Percentiles rank a stretch among this genome's conserved stretches.
Conservation (phyloP, 2,888 invertebrate species). For the Drosophila nr. medialis region DNA sequence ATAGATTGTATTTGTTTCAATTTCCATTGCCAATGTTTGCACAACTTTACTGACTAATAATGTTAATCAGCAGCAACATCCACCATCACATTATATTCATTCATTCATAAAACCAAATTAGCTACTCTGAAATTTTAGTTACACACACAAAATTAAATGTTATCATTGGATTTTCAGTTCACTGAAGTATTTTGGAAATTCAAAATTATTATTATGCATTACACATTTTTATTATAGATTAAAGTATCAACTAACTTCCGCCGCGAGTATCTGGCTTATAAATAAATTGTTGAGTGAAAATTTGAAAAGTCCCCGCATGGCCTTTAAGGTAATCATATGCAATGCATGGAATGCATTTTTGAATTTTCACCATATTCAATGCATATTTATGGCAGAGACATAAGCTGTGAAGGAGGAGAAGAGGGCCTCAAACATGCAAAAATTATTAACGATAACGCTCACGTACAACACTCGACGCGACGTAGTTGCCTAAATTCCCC, state of each 20-base stretch:
- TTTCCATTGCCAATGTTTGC: background rate
- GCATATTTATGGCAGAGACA: slow-evolving; percentile 24
- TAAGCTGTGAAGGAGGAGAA: background rate
- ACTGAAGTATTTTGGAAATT: background rate
- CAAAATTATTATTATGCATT: slow-evolving; percentile 1
- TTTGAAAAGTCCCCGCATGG: background rate
- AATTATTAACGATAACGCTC: slow-evolving; percentile 82
- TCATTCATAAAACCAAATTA: background rate
- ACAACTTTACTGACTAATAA: background rate
- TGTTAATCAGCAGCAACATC: background rate
- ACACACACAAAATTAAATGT: background rate
- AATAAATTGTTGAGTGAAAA: slow-evolving; percentile 17
- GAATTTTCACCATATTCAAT: slow-evolving; percentile 53
- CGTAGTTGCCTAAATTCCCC: slow-evolving; percentile 56
- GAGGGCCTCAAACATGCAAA: slow-evolving; percentile 71
- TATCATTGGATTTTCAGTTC: background rate
- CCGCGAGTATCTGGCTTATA: slow-evolving; percentile 11
- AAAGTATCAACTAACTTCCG: slow-evolving; percentile 18
- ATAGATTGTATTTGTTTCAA: background rate
- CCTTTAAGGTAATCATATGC: slow-evolving; percentile 53
- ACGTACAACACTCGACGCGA: slow-evolving; percentile 74
- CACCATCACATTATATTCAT: background rate
- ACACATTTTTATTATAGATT: background rate
- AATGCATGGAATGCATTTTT: slow-evolving; percentile 61
- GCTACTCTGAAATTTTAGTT: background rate